These are phyloP conservation scores for Marronus borbonicus DNA, from an alignment of 2,888 invertebrate genomes.

Conservation along the genomic window DNA sequence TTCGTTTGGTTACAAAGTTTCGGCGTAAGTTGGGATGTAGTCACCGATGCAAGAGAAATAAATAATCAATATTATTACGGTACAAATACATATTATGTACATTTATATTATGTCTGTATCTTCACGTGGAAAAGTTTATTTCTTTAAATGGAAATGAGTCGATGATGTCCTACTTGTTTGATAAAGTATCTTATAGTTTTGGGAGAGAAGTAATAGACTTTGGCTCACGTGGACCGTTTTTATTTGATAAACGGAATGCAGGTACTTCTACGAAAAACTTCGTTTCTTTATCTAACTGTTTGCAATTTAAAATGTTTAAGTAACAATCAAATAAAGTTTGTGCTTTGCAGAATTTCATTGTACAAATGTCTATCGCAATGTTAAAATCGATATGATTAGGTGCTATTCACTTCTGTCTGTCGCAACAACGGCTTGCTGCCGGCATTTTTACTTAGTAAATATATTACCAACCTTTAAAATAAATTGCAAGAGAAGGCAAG, in stretches of 20 bases:
- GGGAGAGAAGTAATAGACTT: not conserved
- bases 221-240: not conserved
- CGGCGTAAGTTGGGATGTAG: not conserved
- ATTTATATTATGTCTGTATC: conserved; percentile 15
- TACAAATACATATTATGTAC: not conserved
- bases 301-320: no score
- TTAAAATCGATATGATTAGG: no score
- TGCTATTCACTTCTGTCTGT: no score
- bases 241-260: not conserved
- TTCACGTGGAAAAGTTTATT: conserved; percentile 12
- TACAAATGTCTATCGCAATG: no score
- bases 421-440: no score
- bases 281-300: not conserved
- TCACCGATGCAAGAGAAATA: conserved; percentile 17
- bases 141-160: conserved; percentile 8
- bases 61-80: conserved; percentile 22
- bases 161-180: conserved; percentile 17
- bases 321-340: no score
- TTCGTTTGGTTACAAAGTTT: conserved; percentile 15
- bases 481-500: no score
- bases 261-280: not conserved
- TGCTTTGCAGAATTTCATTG: no score
- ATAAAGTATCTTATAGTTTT: conserved; percentile 20
- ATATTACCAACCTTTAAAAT: no score
- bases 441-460: no score